Evolutionary conservation across 2,113 vertebrate genomes (phyloP), one percentile per base, ranked within the genome.

Genomic region (Onychorhynchus coronatus): DNA sequence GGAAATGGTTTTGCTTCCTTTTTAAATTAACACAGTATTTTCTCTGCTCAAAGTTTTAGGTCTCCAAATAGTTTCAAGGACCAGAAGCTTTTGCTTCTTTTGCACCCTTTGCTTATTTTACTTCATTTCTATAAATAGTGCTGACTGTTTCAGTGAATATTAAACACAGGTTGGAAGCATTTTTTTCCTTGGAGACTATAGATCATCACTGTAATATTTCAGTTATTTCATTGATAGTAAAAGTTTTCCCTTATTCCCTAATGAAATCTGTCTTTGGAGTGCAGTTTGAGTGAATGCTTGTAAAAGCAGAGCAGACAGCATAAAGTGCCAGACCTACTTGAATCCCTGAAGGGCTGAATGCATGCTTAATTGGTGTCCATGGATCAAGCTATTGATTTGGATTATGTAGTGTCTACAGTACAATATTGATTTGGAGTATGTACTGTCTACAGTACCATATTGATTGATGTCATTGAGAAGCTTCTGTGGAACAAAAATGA

Each of bases 1-100:
- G 84, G 67, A 91, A 86, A 75, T 75, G 19, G 80, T 94, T 89
- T 92, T 71, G 72, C 75, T 89, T 89, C 67, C 71, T 70, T 83
- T 78, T 67, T 55, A n/a, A 73, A 53, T 53, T 50, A 66, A 39
- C 23, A 21, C 35, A 81, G 35, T 33, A 6, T 28, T 74, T 59
- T 27, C 49, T 84, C 8, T 59, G 59, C 55, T 68, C 52, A 41
- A 4, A 67, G 22, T 52, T 58, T 47, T 39, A 44, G 33, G 11
- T 78, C 67, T 71, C 14, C 53, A 47, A 50, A 37, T 20, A 35
- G 42, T 81, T 53, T 35, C 49, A 74, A 3, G 73, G 52, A 70
- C 15, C 30, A 46, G 59, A 85, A 87, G 25, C 11, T 89, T 70
- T 74, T 84, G 39, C 39, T 85, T 46, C 53, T 73, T 73, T 73